Evolutionary conservation across 1,140 invertebrate species (phyloP).

Genomic region (Drosophila mauritiana): DNA sequence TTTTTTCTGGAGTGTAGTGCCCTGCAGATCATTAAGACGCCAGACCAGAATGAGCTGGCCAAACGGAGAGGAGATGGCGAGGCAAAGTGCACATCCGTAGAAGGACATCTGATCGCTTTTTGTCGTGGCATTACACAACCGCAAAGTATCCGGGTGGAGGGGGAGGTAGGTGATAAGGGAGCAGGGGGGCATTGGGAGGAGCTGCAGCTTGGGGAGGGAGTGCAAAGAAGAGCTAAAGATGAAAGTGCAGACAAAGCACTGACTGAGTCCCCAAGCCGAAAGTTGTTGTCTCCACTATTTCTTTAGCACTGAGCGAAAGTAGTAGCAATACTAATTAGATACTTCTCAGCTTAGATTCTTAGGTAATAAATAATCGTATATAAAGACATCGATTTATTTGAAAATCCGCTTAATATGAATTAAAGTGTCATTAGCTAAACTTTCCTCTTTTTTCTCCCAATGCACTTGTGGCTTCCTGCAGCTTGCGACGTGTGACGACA

Average conservation of each 20-base stretch:
- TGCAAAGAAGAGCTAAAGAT: conserved; percentile 50
- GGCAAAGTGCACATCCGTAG: conserved; percentile 78
- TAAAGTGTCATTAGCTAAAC: no score
- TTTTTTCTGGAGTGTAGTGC: conserved; percentile 18
- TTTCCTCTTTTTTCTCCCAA: not conserved
- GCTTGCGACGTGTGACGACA: conserved; percentile 83
- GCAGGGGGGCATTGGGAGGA: not conserved
- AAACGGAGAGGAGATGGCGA: not conserved
- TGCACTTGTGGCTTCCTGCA: conserved; percentile 75
- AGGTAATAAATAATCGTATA: no score
- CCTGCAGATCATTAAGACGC: conserved; percentile 77
- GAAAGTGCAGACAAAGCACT: conserved; percentile 74
- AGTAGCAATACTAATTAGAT: no score
- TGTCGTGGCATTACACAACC: conserved; percentile 71
- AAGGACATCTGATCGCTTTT: conserved; percentile 84
- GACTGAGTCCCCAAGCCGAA: conserved; percentile 52
- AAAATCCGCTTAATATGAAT: no score
- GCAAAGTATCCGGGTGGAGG: conserved; percentile 34
- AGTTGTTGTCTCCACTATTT: conserved; percentile 27
- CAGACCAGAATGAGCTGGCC: conserved; percentile 32
- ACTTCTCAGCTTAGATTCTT: no score
- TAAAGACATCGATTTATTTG: not conserved
- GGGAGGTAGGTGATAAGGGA: not conserved
- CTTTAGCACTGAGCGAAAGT: conserved; percentile 7
- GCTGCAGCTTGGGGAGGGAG: conserved; percentile 24